These are phyloP conservation scores for Lepidothrix coronata DNA, from an alignment of 2,113 vertebrate species.

Conservation along the genomic window DNA sequence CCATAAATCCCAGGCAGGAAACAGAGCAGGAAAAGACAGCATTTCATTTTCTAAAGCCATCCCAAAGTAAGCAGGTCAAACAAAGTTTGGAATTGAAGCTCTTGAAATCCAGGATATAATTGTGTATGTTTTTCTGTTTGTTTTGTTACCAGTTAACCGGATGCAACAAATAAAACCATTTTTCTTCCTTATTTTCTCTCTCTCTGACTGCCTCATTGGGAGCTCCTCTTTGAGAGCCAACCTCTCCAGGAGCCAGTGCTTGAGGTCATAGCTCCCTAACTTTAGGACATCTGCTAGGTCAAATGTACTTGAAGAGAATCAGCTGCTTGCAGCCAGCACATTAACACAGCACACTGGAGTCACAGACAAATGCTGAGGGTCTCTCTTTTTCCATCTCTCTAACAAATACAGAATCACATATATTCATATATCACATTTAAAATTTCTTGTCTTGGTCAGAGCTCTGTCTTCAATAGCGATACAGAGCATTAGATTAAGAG, in stretches of 20 bases:
- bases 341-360: background rate
- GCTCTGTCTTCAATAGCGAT: background rate
- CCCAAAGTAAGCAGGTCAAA: conserved; percentile 52
- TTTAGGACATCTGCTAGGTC: conserved; percentile 53
- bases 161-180: conserved; percentile 52
- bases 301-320: conserved; percentile 31
- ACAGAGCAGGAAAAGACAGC: conserved; percentile 40
- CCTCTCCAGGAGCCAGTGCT: conserved; percentile 19
- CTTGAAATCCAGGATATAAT: conserved; percentile 57
- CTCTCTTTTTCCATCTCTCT: background rate
- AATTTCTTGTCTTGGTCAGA: background rate
- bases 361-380: background rate
- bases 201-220: conserved; percentile 35
- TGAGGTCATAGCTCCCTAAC: conserved; percentile 39
- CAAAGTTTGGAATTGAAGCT: conserved; percentile 44
- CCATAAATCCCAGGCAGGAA: conserved; percentile 69
- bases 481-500: background rate
- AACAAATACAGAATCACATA: background rate
- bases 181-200: conserved; percentile 46
- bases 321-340: conserved; percentile 31
- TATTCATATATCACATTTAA: background rate
- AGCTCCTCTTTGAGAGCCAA: conserved; percentile 30
- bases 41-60: conserved; percentile 62
- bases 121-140: conserved; percentile 48
- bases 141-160: conserved; percentile 54